Evolutionary conservation across 2,113 vertebrate species (phyloP), one percentile per base, ranked within the genome.

Genomic region (Chionomys nivalis): DNA sequence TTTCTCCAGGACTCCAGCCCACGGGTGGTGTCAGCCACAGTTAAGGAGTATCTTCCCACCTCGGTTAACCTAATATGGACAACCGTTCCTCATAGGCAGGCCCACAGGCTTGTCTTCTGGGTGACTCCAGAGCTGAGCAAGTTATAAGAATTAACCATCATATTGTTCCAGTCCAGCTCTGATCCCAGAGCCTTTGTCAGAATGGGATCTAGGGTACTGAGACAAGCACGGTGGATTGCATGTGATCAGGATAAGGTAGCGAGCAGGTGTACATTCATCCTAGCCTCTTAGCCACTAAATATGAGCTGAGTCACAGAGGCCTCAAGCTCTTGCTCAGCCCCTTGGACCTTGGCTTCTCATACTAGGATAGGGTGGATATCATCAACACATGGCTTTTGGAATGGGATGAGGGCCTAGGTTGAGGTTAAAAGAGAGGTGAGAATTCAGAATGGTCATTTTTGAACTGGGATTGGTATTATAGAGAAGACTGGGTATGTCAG

Each of bases 281-380:
- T 85, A 42, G 73, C n/a, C 19, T 33, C 36, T 81, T 36, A 31
- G 36, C 33, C 76, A 39, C 75, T 68, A 19, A 87, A 31, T 87
- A 81, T 82, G 61, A 94, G 68, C 61, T 90, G 77, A 93, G 31
- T 96, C 94, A 96, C 33, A 93, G 81, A 93, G 33, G 55, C 92
- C 85, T 87, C 77, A 93, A 90, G 39, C 88, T 89, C 24, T 94
- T 77, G 70, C 79, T 93, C 81, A 96, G 52, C 17, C 49, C 68
- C 58, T 24, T 85, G 72, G 58, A 76, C 92, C 66, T 90, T 77
- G 77, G 49, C n/a, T 93, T 44, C 66, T 31, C 76, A 78, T 86
- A 12, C 89, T 68, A 87, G 85, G 33, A 79, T 82, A 73, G 86
- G 39, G 92, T 90, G 21, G 78, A 70, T 39, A 17, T 87, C 42